These are phyloP conservation scores for Pherbina coryleti DNA, from an alignment of 2,888 invertebrate species.

Conservation along the genomic window DNA sequence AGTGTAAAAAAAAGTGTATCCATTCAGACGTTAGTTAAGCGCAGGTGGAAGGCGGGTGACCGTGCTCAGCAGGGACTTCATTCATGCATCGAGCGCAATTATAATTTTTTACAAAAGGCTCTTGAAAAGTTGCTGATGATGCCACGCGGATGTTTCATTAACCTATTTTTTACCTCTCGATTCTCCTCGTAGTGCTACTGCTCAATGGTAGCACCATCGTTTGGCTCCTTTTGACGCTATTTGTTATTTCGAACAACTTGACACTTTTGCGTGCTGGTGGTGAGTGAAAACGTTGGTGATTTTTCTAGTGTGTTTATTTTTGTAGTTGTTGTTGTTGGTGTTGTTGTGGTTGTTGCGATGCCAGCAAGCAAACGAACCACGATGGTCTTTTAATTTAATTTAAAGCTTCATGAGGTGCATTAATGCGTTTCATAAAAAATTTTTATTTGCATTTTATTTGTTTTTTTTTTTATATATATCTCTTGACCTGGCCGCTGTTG, in stretches of 20 bases:
- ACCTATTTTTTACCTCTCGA: neutral
- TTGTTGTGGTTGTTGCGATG: neutral
- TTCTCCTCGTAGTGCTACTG: neutral
- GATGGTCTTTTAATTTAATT: too few relatives aligned
- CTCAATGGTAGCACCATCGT: neutral
- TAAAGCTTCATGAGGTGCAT: too few relatives aligned
- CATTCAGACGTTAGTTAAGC: neutral
- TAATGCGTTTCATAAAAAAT: too few relatives aligned
- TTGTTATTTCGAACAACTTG: neutral
- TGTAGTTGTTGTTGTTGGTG: neutral
- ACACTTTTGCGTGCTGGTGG: neutral
- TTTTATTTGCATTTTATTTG: too few relatives aligned
- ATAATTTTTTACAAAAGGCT: slow-evolving; percentile 1
- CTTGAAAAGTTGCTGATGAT: slow-evolving; percentile 2
- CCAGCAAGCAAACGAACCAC: neutral
- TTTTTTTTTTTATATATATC: too few relatives aligned
- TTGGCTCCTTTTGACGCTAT: neutral
- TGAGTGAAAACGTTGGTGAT: neutral
- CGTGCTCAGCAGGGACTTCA: neutral
- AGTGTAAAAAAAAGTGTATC: neutral
- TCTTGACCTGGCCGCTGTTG: too few relatives aligned
- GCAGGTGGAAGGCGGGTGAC: too few relatives aligned
- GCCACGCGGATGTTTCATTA: slow-evolving; percentile 8
- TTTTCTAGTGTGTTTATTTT: neutral
- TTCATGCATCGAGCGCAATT: slow-evolving; percentile 8